Evolutionary conservation across 2,888 invertebrate genomes (phyloP).

Genomic region (Acleris sparsana): DNA sequence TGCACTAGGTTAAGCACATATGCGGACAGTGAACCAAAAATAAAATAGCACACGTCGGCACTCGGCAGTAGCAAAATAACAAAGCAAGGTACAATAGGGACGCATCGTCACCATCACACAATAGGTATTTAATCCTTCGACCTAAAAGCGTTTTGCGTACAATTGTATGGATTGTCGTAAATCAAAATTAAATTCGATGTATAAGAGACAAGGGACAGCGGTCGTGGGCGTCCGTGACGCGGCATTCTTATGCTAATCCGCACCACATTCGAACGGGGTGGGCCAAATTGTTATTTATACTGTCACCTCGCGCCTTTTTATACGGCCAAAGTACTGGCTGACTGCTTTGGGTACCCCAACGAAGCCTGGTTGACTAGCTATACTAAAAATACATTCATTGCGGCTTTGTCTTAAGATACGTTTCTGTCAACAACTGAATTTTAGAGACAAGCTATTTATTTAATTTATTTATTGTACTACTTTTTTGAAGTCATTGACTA

Average conservation of each 20-base stretch:
- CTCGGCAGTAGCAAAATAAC: constrained; percentile 45
- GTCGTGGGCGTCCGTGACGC: constrained; percentile 77
- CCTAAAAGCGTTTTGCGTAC: constrained; percentile 70
- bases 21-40: neutral
- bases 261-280: constrained; percentile 79
- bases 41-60: neutral
- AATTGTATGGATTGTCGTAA: constrained; percentile 76
- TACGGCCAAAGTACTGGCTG: constrained; percentile 65
- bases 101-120: constrained; percentile 42
- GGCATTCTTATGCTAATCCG: constrained; percentile 83
- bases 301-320: constrained; percentile 80
- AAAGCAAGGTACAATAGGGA: constrained; percentile 41
- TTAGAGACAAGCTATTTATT: too few species aligned
- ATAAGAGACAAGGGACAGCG: constrained; percentile 78
- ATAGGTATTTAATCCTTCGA: constrained; percentile 39
- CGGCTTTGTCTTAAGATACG: too few species aligned
- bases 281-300: constrained; percentile 84
- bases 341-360: constrained; percentile 52
- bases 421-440: too few species aligned
- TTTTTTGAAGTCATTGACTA: too few species aligned
- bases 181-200: constrained; percentile 82
- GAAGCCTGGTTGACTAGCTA: constrained; percentile 29
- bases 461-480: too few species aligned
- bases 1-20: too few species aligned
- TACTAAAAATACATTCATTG: constrained; percentile 12